These are phyloP conservation scores for Siniperca scherzeri DNA, from an alignment of 2,797 vertebrate genomes.

Conservation along the genomic window DNA sequence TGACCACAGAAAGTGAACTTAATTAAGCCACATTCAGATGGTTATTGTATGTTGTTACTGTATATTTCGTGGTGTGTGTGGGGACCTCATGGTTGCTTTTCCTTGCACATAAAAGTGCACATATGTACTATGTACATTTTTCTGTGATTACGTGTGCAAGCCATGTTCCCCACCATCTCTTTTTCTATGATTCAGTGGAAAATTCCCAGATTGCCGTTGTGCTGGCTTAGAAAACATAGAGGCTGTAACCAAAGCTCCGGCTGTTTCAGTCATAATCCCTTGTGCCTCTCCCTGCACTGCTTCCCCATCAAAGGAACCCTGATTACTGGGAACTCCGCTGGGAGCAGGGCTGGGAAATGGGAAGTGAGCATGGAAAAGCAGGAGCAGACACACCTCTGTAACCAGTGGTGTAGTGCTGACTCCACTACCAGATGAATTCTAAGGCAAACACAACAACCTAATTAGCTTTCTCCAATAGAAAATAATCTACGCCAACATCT, in stretches of 20 bases:
- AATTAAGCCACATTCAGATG: not conserved
- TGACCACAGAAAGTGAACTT: not conserved
- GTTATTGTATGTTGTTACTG: not conserved
- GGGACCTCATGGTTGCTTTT: conserved; percentile 1
- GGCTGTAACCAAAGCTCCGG: conserved; percentile 75
- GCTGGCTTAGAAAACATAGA: conserved; percentile 61
- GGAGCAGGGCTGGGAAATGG: conserved; percentile 67
- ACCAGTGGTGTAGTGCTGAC: conserved; percentile 29
- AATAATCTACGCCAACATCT: not conserved
- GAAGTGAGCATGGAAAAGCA: conserved; percentile 61
- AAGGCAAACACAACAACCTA: not conserved
- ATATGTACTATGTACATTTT: conserved; percentile 25
- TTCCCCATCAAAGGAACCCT: conserved; percentile 79
- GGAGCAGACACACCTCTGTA: conserved; percentile 45
- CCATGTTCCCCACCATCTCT: conserved; percentile 11
- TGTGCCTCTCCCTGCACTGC: conserved; percentile 66
- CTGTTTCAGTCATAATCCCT: conserved; percentile 76
- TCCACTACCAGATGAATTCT: not conserved
- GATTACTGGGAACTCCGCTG: conserved; percentile 77
- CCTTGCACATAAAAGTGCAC: conserved; percentile 17
- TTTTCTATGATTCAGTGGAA: conserved; percentile 69
- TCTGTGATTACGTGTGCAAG: conserved; percentile 43
- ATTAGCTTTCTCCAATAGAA: not conserved
- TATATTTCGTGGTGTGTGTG: not conserved
- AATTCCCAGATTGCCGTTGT: conserved; percentile 72